Evolutionary conservation across 2,113 vertebrate genomes (phyloP).

Genomic region (Motacilla tschutschensis): DNA sequence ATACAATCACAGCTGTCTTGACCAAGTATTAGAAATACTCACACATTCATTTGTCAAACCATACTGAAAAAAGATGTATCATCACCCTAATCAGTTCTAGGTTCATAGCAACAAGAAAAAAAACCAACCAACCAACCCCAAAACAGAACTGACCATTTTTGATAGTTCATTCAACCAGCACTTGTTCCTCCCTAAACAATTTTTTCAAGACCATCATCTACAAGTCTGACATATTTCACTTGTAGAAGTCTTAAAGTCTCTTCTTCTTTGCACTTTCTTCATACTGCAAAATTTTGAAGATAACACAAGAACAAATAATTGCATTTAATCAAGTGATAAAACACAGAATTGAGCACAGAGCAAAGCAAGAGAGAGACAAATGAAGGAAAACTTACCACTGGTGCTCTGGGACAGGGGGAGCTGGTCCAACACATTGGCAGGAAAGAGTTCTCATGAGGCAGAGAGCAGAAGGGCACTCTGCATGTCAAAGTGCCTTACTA

Average conservation of each 20-base stretch:
- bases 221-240: neutral
- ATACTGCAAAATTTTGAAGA: neutral
- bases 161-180: neutral
- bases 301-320: neutral
- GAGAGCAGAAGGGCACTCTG: no score
- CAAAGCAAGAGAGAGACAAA: neutral
- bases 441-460: neutral
- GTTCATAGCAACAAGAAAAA: neutral
- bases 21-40: neutral
- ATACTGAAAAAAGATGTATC: neutral
- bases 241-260: neutral
- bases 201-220: neutral
- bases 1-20: neutral
- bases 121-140: accelerated
- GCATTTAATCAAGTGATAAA: neutral
- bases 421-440: neutral
- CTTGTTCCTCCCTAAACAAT: neutral
- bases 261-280: neutral
- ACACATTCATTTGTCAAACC: neutral
- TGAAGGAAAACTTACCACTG: neutral
- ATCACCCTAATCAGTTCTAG: neutral
- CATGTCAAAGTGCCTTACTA: neutral
- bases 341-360: neutral
- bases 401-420: neutral
- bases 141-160: neutral